Base-by-base conservation (phyloP, 2,888 invertebrate species). In the Xanthorhoe designata region DNA sequence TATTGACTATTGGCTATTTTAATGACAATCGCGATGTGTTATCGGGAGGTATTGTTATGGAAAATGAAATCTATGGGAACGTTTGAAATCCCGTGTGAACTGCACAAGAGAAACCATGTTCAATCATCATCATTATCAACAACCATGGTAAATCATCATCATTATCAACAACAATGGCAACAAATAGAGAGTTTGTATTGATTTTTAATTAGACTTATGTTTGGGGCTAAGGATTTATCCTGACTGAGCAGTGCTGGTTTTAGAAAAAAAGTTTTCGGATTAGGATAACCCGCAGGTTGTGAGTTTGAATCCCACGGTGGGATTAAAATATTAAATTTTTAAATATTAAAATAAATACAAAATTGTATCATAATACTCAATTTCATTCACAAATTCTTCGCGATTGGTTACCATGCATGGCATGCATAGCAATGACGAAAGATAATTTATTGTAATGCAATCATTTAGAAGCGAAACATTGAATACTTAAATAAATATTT, bases 1-100 rank as follows among this genome's bases (percentile, higher is more conserved):
- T 56, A 42, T 42, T 42, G 13, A 57, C 51, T 49, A 42, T 32
- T 18, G 19, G 35, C 47, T 35, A 52, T 45, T 63, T 49, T 58
- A 58, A 58, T 64, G 35, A 64, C 64, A 64, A 64, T 64, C 18
- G 56, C 13, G 29, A 50, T 51, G 29, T 56, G 29, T 38, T 18
- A 13, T 10, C 47, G 9, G 5, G 7, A 29, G n/a, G 15, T 49
- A 50, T 60, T 64, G 59, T 50, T 58, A 59, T 64, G 54, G 17
- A 58, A 58, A 64, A 35, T 57, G 19, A 51, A 56, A 45, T 56
- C 13, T 56, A 24, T 56, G 56, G 45, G 19, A 55, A 50, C 24
- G 4, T 10, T 18, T 0, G 29, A 47, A 56, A 29, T 56, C 45
- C 24, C 56, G 24, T 17, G 45, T 15, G 45, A 45, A 45, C 15